A percentile compares a stretch with the other conserved stretches of the same genome.
Conservation (phyloP, 2,113 vertebrate species). For the Rhinogobius similis region DNA sequence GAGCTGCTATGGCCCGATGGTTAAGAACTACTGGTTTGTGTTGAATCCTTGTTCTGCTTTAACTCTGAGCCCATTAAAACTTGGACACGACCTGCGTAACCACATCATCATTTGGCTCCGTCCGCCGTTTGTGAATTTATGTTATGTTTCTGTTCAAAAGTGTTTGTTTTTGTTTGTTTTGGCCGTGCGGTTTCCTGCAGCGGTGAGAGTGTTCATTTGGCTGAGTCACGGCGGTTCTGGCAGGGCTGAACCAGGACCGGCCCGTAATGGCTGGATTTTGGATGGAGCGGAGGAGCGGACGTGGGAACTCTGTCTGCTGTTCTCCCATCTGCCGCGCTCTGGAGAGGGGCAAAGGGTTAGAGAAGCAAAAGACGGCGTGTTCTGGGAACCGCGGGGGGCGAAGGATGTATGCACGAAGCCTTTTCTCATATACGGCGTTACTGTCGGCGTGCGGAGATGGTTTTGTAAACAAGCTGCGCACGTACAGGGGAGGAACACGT, state of each 20-base stretch:
- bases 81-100: conserved; percentile 45
- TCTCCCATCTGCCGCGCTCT: conserved; percentile 69
- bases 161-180: conserved; percentile 10
- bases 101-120: conserved; percentile 49
- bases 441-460: neutral
- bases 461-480: conserved; percentile 4
- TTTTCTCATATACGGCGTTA: neutral
- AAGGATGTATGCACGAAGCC: neutral
- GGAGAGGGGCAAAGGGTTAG: conserved; percentile 51
- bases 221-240: conserved; percentile 66
- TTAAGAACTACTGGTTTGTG: too few relatives aligned
- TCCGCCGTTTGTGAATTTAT: neutral
- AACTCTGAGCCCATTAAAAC: conserved; percentile 10
- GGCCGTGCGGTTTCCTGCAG: conserved; percentile 4
- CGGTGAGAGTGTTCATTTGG: conserved; percentile 47
- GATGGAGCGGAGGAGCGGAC: conserved; percentile 54
- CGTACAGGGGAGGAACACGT: neutral
- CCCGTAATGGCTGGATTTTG: conserved; percentile 53
- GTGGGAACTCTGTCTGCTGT: conserved; percentile 70
- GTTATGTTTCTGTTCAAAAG: neutral
- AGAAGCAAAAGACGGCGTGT: conserved; percentile 26
- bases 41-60: conserved; percentile 5
- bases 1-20: too few relatives aligned
- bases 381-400: conserved; percentile 17
- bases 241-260: conserved; percentile 51